Evolutionary conservation across 2,113 vertebrate genomes (phyloP).

Genomic region (Ceuthmochares aereus): DNA sequence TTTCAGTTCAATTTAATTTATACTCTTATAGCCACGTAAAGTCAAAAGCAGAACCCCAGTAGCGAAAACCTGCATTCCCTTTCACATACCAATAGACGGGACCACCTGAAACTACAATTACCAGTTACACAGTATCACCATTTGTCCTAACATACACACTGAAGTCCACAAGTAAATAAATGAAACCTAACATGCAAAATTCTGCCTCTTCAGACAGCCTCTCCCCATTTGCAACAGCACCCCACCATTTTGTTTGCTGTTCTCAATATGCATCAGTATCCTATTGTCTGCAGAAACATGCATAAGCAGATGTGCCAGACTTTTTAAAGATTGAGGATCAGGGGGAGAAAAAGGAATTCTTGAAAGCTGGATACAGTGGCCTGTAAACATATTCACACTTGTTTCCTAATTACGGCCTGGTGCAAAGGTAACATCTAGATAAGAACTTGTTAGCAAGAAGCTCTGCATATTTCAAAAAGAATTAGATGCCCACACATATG

Average conservation of each 20-base stretch:
- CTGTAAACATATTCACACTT: conserved; percentile 1
- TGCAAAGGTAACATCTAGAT: background rate
- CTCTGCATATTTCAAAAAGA: background rate
- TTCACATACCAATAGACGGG: background rate
- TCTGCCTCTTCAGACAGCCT: background rate
- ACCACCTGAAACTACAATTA: background rate
- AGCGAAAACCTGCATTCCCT: background rate
- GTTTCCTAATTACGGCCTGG: background rate
- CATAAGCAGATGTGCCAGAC: conserved; percentile 18
- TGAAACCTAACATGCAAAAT: background rate
- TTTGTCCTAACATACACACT: background rate
- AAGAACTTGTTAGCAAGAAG: background rate
- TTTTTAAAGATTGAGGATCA: background rate
- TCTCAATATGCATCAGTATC: conserved; percentile 14
- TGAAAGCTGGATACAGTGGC: background rate
- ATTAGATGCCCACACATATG: background rate
- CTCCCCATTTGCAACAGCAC: background rate
- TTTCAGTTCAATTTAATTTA: background rate
- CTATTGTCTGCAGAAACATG: conserved; percentile 33
- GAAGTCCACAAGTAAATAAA: background rate
- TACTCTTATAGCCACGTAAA: background rate
- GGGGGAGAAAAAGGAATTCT: background rate
- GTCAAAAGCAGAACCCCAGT: background rate
- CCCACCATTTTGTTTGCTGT: background rate
- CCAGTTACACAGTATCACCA: background rate